A percentile compares a stretch with the other conserved stretches of the same genome.
Evolutionary conservation across 2,888 invertebrate species (phyloP).

Genomic region (Exocentrus adspersus): DNA sequence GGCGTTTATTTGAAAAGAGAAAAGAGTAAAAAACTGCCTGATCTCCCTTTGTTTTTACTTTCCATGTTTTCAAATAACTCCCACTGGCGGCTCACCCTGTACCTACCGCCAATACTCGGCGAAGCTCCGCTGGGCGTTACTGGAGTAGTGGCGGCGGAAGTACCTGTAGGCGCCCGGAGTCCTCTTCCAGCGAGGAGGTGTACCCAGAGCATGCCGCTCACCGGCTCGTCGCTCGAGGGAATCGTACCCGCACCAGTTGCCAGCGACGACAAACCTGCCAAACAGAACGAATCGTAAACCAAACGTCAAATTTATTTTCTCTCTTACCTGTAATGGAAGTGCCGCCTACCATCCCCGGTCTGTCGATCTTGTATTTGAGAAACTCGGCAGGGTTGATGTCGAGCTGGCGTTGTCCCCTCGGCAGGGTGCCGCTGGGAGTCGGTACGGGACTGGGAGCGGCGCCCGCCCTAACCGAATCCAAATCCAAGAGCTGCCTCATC

Average conservation of each 20-base stretch:
- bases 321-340: slow-evolving; percentile 57
- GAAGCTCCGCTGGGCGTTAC: slow-evolving; percentile 69
- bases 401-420: slow-evolving; percentile 77
- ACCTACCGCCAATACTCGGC: slow-evolving; percentile 59
- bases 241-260: slow-evolving; percentile 51
- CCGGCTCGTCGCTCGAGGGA: slow-evolving; percentile 67
- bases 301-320: too few species aligned
- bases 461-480: slow-evolving; percentile 67
- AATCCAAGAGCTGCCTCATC: slow-evolving; percentile 82
- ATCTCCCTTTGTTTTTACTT: too few species aligned
- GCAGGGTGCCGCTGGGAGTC: slow-evolving; percentile 81
- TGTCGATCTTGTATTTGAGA: slow-evolving; percentile 90
- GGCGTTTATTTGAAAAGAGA: too few species aligned
- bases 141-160: slow-evolving; percentile 77
- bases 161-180: slow-evolving; percentile 76
- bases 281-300: too few species aligned
- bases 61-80: too few species aligned
- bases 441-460: slow-evolving; percentile 77
- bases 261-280: slow-evolving; percentile 63
- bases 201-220: slow-evolving; percentile 91
- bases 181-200: slow-evolving; percentile 90
- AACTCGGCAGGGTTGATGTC: slow-evolving; percentile 95
- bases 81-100: slow-evolving; percentile 11
- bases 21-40: too few species aligned
- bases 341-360: slow-evolving; percentile 66